Base-by-base conservation (phyloP, 2,797 vertebrate genomes). In the Varecia variegata region DNA sequence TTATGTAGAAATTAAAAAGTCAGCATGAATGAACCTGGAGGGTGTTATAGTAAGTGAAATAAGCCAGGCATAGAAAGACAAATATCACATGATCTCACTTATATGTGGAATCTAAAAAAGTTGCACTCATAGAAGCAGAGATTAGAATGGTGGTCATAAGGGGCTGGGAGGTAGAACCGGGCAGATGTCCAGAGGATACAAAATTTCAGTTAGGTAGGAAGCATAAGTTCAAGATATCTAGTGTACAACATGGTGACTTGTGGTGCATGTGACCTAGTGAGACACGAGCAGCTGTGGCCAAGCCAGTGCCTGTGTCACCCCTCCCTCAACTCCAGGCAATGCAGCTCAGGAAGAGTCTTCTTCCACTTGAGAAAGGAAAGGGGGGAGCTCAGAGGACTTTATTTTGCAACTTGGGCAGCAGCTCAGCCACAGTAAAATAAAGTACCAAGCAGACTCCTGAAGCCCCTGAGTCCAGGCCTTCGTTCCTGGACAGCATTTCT, bases 1-100 rank as follows among this genome's bases (percentile, higher is more conserved):
- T 88, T 97, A 71, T 77, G 93, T 43, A 96, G 21, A 92, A 97
- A 96, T 97, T 80, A 93, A 54, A 84, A 67, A 81, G 25, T 80
- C 30, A 88, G 88, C 56, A 27, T 27, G 56, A 25, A 58, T 58
- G 56, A 58, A 58, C 23, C 56, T 58, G 25, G 11, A 58, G 25
- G 25, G 23, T 58, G 21, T 27, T 58, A 58, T 58, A 12, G 27
- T 58, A 58, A 58, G 23, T 58, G 56, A 58, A 58, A 58, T 58
- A 58, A 58, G 56, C 56, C 10, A 58, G 20, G 56, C 56, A 58
- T 27, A 58, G 56, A 27, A 58, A 58, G 56, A 58, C 56, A 58
- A 27, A 5, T 58, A 58, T 58, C 56, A 58, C 4, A 12, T 58
- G 56, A 58, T 27, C 56, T 58, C 23, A 58, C 4, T 12, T 12